Evolutionary conservation across 2,888 invertebrate genomes (phyloP).

Genomic region (Lasioglossum malachurum): DNA sequence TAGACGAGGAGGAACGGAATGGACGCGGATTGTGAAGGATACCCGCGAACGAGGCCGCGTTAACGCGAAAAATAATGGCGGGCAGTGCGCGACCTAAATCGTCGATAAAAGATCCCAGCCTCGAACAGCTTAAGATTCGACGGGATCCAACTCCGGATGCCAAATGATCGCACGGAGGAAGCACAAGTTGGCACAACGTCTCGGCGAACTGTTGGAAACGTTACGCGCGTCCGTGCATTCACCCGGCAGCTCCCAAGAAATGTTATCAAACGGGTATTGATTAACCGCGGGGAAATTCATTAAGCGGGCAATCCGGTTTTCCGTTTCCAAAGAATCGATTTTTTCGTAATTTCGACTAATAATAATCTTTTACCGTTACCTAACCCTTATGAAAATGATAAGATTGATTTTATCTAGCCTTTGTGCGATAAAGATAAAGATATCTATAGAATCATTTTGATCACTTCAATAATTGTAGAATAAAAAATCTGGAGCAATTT

Average conservation of each 20-base stretch:
- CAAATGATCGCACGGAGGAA: conserved; percentile 54
- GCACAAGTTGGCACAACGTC: conserved; percentile 55
- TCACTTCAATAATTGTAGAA: too few species aligned
- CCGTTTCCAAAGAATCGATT: too few species aligned
- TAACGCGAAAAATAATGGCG: conserved; percentile 42
- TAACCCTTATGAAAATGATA: too few species aligned
- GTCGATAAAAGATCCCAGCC: conserved; percentile 36
- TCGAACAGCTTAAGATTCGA: conserved; percentile 34
- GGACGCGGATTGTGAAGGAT: conserved; percentile 19
- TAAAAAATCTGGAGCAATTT: too few species aligned
- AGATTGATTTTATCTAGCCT: too few species aligned
- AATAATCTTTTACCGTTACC: too few species aligned
- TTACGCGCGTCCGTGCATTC: conserved; percentile 39
- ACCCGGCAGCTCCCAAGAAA: conserved; percentile 50
- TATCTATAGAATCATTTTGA: too few species aligned
- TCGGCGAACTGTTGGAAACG: conserved; percentile 30
- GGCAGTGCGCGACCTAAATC: conserved; percentile 52
- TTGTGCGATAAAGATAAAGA: too few species aligned
- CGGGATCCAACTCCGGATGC: conserved; percentile 52
- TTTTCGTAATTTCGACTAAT: too few species aligned
- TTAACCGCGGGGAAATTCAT: conserved; percentile 30
- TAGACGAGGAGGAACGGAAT: neutral
- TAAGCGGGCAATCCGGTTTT: neutral
- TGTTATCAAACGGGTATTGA: conserved; percentile 61
- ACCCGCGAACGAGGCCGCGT: neutral